Evolutionary conservation across 1,140 invertebrate species (phyloP).

Genomic region (Mamestra configurata): DNA sequence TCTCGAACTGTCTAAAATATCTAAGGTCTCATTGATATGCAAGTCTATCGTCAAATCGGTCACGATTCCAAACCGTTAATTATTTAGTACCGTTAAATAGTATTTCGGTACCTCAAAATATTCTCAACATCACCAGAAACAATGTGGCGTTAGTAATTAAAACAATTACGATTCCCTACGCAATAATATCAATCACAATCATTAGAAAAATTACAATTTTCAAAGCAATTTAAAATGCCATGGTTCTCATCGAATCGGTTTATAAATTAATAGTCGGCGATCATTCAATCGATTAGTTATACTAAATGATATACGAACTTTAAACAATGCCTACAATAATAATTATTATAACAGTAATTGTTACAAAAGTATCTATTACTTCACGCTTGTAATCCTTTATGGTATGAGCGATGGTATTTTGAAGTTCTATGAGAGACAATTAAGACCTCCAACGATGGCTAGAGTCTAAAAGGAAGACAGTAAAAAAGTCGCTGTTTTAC

Average conservation of each 20-base stretch:
- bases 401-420: not conserved
- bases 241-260: constrained; percentile 10
- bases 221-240: constrained; percentile 47
- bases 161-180: constrained; percentile 36
- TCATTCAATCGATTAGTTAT: constrained; percentile 32
- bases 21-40: no score
- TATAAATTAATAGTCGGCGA: constrained; percentile 29
- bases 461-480: no score
- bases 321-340: constrained; percentile 28
- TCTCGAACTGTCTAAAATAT: no score
- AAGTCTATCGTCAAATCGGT: not conserved
- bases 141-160: constrained; percentile 44
- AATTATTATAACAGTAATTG: not conserved
- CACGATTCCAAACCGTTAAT: constrained; percentile 4
- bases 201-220: constrained; percentile 42
- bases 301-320: constrained; percentile 3
- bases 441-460: not conserved
- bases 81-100: constrained; percentile 5
- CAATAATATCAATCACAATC: constrained; percentile 35
- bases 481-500: no score
- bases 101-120: not conserved
- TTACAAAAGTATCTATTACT: constrained; percentile 11
- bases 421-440: not conserved
- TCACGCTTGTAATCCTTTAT: constrained; percentile 6
- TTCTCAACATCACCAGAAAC: not conserved